Percentiles rank a stretch among this genome's conserved stretches.
Conservation (phyloP, 2,888 invertebrate genomes). For the Nomada flava region DNA sequence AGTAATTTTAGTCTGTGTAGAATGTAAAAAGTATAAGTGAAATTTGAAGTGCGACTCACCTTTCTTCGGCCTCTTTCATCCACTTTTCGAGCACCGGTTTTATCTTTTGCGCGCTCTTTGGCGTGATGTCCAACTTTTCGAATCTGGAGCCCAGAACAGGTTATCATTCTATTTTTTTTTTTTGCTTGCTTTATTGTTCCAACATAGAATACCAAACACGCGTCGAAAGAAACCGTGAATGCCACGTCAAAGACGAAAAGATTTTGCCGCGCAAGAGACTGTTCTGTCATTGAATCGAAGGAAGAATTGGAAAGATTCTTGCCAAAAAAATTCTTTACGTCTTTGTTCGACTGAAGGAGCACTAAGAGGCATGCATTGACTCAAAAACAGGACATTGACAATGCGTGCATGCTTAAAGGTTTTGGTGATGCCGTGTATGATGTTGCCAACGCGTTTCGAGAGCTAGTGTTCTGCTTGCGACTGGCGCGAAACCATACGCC, state of each 20-base stretch:
- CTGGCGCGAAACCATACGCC: slow-evolving; percentile 30
- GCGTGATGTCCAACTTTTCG: slow-evolving; percentile 99
- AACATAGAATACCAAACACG: background rate
- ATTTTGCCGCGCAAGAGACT: background rate
- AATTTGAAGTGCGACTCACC: slow-evolving; percentile 86
- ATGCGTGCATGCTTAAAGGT: slow-evolving; percentile 83
- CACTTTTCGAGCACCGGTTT: slow-evolving; percentile 99
- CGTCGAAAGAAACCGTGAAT: slow-evolving; percentile 23
- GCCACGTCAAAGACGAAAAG: slow-evolving; percentile 53
- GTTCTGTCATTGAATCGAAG: background rate
- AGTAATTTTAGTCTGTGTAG: background rate
- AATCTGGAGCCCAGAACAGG: slow-evolving; percentile 91
- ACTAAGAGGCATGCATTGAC: slow-evolving; percentile 82
- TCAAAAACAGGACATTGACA: slow-evolving; percentile 84
- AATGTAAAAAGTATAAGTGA: background rate
- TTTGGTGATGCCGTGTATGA: slow-evolving; percentile 84
- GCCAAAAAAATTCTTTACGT: slow-evolving; percentile 53
- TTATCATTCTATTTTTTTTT: slow-evolving; percentile 74
- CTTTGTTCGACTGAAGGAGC: slow-evolving; percentile 78
- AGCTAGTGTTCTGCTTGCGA: slow-evolving; percentile 23
- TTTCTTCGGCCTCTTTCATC: slow-evolving; percentile 99
- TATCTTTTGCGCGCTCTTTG: slow-evolving; percentile 99
- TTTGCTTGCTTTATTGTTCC: slow-evolving; percentile 5
- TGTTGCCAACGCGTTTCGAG: slow-evolving; percentile 81
- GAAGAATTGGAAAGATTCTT: too few relatives aligned